Evolutionary conservation across 2,797 vertebrate species (phyloP).

Genomic region (Sebastes diaconus): DNA sequence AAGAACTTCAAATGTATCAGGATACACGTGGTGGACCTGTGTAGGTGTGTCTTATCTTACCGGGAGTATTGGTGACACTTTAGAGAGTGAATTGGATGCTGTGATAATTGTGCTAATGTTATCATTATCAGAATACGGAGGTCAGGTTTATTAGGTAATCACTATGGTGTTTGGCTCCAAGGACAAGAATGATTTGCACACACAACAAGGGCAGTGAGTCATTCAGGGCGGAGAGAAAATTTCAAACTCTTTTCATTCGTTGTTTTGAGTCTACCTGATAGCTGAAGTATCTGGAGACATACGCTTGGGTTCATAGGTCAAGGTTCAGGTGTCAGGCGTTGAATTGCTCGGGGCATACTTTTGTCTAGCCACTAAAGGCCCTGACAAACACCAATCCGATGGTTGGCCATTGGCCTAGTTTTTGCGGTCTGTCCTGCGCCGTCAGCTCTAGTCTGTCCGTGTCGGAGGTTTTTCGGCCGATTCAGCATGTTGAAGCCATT

Average conservation of each 20-base stretch:
- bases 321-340: conserved; percentile 60
- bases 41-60: background rate
- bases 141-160: conserved; percentile 29
- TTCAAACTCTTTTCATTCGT: conserved; percentile 30
- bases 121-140: conserved; percentile 43
- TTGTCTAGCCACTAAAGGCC: background rate
- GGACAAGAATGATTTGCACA: background rate
- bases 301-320: conserved; percentile 53
- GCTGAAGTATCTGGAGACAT: conserved; percentile 48
- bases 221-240: conserved; percentile 16
- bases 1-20: background rate
- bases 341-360: conserved; percentile 33
- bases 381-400: no score
- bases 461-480: no score
- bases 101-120: conserved; percentile 3
- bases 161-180: conserved; percentile 10
- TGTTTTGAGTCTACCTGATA: conserved; percentile 49
- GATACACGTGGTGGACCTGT: background rate
- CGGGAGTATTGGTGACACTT: background rate
- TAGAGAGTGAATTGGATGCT: conserved; percentile 5
- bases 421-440: no score
- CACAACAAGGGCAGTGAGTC: conserved; percentile 26
- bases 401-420: no score
- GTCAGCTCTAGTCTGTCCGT: no score
- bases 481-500: no score